Base-by-base conservation (phyloP, 2,888 invertebrate genomes). In the Laspeyria flexula region DNA sequence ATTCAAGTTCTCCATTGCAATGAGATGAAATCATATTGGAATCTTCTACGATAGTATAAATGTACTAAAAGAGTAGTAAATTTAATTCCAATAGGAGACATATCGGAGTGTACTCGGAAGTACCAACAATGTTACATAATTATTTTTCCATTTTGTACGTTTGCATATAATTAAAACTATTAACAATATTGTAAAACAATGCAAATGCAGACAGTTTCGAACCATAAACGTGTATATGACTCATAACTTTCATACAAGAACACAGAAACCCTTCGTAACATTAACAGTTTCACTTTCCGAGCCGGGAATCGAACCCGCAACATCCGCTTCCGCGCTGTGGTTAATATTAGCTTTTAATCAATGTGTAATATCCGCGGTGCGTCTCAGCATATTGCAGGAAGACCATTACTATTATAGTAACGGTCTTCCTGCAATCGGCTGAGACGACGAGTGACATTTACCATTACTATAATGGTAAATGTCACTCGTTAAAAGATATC, bases 321-420 rank as follows among this genome's bases (percentile, higher is more conserved):
- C 59, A 67, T 73, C 75, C 72, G 72, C 53, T 69, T 67, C 72
- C 70, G 62, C 46, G 38, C 53, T 31, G 39, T 40, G 43, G 50
- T 43, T 63, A 60, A 52, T 56, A 35, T 38, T 39, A 30, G 38
- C 29, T 31, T 37, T 12, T 47, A 35, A 48, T 31, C 31, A 38
- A 31, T 13, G 15, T 6, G 16, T 37, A 41, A 42, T 42, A 9
- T 33, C 30, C 9, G 16, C n/a, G 13, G 15, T 10, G 0, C 13
- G 16, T 30, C 21, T 38, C 15, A 1, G n/a, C 21, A 37, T 29
- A 1, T 39, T 40, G 16, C 16, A 30, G 42, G 42, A 37, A 47
- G 23, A 18, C 13, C 34, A 34, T 33, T 45, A 38, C 10, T 25
- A n/a, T 16, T 23, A 0, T 41, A 40, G 10, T 41, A 47, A 41